Evolutionary conservation across 2,113 vertebrate genomes (phyloP).

Genomic region (Sterrhoptilus dennistouni): DNA sequence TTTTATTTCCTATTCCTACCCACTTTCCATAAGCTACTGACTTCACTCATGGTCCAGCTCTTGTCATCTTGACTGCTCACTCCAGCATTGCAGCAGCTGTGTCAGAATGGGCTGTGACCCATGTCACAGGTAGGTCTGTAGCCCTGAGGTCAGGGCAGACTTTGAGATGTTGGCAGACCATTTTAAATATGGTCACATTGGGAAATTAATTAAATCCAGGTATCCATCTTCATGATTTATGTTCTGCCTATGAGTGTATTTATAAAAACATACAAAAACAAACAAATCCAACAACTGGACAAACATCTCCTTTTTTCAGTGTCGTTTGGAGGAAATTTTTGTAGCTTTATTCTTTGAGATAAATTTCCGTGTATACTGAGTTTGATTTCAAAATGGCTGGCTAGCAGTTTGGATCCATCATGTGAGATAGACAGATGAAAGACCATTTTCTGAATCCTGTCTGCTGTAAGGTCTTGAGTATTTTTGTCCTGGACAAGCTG

Average conservation of each 20-base stretch:
- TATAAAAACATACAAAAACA: not conserved
- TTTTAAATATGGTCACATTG: not conserved
- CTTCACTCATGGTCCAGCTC: not conserved
- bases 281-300: accelerated
- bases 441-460: not conserved
- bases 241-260: not conserved
- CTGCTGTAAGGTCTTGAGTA: not conserved
- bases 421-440: not conserved
- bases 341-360: not conserved
- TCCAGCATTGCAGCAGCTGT: not conserved
- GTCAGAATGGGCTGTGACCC: not conserved
- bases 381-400: not conserved
- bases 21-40: not conserved
- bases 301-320: not conserved
- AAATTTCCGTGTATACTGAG: not conserved
- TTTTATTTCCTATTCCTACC: not conserved
- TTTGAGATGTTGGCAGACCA: not conserved
- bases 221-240: not conserved
- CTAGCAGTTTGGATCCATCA: not conserved
- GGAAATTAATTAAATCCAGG: not conserved
- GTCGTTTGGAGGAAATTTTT: not conserved
- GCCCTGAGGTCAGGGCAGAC: not conserved
- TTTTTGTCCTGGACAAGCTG: not conserved
- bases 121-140: not conserved
- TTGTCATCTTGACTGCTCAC: not conserved